phyloP scores from a whole-genome alignment of 1,140 invertebrate genomes.

The Drosophila hydei region DNA sequence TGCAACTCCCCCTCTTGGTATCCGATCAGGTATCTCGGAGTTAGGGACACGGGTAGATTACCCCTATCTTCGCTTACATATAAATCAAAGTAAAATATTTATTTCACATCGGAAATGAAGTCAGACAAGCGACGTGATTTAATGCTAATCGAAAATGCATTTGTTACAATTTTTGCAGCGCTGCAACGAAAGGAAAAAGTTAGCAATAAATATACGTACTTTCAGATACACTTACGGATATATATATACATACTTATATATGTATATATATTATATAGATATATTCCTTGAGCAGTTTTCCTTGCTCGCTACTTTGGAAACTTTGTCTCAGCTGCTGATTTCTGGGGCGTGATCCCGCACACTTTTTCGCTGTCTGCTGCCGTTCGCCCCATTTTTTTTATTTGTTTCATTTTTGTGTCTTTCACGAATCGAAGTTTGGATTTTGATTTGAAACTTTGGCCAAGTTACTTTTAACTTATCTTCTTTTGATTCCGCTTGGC shows the following conservation, averaged over 20 bases:
- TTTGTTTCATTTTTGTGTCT: constrained; percentile 6
- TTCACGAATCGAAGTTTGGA: constrained; percentile 34
- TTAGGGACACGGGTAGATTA: too few species aligned
- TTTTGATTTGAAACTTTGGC: constrained; percentile 52
- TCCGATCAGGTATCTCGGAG: background rate
- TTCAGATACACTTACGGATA: constrained; percentile 1
- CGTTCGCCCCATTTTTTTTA: constrained; percentile 1
- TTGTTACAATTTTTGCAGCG: constrained; percentile 60
- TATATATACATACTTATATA: background rate
- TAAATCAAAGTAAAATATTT: constrained; percentile 70
- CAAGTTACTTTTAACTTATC: constrained; percentile 59
- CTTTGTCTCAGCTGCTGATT: constrained; percentile 40
- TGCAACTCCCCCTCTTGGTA: background rate
- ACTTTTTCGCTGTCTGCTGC: constrained; percentile 14
- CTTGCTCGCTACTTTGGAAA: constrained; percentile 27
- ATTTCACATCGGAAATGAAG: constrained; percentile 66
- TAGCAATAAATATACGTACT: constrained; percentile 25
- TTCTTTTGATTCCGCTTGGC: constrained; percentile 61
- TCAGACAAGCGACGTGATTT: constrained; percentile 65
- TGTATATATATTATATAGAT: constrained; percentile 1
- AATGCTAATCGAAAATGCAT: constrained; percentile 79
- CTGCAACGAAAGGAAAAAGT: constrained; percentile 5
- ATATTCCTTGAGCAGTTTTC: constrained; percentile 9
- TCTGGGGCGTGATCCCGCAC: background rate
- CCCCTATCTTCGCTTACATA: constrained; percentile 20